Evolutionary conservation across 2,888 invertebrate genomes (phyloP).

Genomic region (Macropis europaea): DNA sequence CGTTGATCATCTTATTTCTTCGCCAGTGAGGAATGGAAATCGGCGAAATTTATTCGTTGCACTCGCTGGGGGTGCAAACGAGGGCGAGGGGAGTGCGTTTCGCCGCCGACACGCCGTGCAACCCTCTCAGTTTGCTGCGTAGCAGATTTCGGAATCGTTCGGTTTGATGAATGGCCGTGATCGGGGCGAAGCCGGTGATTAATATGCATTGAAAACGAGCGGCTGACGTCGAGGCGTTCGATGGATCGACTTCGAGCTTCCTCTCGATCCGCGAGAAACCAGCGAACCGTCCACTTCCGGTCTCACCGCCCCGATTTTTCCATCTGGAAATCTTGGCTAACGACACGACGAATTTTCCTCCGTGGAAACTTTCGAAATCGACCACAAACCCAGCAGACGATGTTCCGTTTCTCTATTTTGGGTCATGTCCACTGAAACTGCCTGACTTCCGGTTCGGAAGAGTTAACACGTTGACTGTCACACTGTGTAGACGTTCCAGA

Average conservation of each 20-base stretch:
- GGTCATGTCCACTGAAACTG: too few species aligned
- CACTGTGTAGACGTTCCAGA: too few species aligned
- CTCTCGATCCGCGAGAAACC: conserved; percentile 40
- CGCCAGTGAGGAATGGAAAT: neutral
- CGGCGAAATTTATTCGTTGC: neutral
- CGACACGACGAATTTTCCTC: too few species aligned
- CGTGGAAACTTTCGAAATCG: too few species aligned
- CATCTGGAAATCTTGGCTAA: too few species aligned
- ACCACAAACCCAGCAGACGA: too few species aligned
- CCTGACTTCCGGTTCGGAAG: too few species aligned
- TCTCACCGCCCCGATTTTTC: neutral
- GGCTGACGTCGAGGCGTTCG: conserved; percentile 46
- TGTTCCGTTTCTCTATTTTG: too few species aligned
- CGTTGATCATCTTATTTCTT: too few species aligned
- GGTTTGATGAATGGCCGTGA: conserved; percentile 71
- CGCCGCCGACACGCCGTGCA: conserved; percentile 1
- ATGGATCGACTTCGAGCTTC: conserved; percentile 32
- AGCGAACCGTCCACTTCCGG: conserved; percentile 5
- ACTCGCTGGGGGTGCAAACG: too few species aligned
- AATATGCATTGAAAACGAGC: conserved; percentile 72
- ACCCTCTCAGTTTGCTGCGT: conserved; percentile 64
- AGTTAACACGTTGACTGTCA: too few species aligned
- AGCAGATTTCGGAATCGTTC: conserved; percentile 68
- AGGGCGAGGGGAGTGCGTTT: neutral
- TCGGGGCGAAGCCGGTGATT: conserved; percentile 64